phyloP scores from a whole-genome alignment of 2,888 invertebrate species.

The Pogonocherus hispidulus region DNA sequence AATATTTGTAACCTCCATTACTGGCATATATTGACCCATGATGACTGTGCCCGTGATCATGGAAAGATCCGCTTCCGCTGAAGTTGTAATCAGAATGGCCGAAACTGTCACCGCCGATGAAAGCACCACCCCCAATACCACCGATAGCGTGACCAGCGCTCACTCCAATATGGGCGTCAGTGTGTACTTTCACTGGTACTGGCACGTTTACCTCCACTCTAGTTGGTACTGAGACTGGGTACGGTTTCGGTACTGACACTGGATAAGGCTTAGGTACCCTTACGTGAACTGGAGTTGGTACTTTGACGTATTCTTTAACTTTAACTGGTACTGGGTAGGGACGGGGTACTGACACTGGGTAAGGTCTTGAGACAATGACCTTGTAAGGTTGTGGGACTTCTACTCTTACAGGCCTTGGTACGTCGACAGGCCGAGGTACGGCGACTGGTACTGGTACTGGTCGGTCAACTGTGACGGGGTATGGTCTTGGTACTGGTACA shows the following conservation, averaged over 20 bases:
- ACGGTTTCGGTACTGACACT: constrained; percentile 59
- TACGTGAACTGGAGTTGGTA: constrained; percentile 60
- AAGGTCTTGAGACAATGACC: constrained; percentile 57
- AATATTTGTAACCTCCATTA: constrained; percentile 59
- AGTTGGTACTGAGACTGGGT: constrained; percentile 59
- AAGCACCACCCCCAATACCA: constrained; percentile 29
- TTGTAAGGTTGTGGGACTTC: constrained; percentile 62
- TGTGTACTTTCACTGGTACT: constrained; percentile 57
- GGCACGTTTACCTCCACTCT: constrained; percentile 59
- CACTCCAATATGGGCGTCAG: constrained; percentile 45
- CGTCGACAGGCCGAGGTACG: constrained; percentile 59
- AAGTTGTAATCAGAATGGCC: constrained; percentile 31
- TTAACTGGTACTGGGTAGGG: constrained; percentile 59
- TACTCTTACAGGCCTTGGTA: constrained; percentile 59
- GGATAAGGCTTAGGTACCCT: constrained; percentile 61
- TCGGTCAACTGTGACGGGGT: constrained; percentile 55
- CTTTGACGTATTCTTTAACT: constrained; percentile 59
- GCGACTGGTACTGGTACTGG: constrained; percentile 60
- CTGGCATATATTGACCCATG: constrained; percentile 47
- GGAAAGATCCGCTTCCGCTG: constrained; percentile 38
- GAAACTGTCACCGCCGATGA: constrained; percentile 31
- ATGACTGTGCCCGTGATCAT: constrained; percentile 36
- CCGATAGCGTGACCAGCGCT: constrained; percentile 39
- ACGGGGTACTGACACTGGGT: constrained; percentile 59
- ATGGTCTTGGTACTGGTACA: constrained; percentile 60